A percentile compares a stretch with the other conserved stretches of the same genome.
Conservation (phyloP, 2,113 vertebrate species). For the Ciconia maguari region DNA sequence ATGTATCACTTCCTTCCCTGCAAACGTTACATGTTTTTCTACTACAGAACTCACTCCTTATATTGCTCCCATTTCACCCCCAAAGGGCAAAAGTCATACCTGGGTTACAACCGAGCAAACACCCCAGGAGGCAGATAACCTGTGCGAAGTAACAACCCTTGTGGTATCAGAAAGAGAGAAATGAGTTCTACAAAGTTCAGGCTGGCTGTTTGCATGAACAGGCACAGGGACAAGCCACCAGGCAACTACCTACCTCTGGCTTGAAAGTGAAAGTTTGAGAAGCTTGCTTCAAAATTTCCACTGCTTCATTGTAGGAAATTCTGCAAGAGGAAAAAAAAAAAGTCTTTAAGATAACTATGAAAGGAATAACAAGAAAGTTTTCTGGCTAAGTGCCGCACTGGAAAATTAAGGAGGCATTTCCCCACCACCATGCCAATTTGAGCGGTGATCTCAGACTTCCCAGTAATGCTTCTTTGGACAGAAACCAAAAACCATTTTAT, state of each 20-base stretch:
- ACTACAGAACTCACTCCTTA: background rate
- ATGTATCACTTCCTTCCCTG: background rate
- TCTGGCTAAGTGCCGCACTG: background rate
- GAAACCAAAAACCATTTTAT: constrained; percentile 12
- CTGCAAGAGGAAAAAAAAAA: constrained; percentile 61
- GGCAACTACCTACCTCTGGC: constrained; percentile 75
- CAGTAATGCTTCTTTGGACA: constrained; percentile 17
- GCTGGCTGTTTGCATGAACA: background rate
- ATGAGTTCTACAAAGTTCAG: background rate
- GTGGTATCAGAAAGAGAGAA: background rate
- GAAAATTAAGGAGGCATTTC: constrained; percentile 56
- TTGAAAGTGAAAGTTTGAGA: constrained; percentile 83
- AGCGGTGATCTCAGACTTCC: constrained; percentile 50
- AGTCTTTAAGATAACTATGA: background rate
- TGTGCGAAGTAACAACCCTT: background rate
- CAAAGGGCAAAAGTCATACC: background rate
- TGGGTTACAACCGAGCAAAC: background rate
- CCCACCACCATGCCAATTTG: background rate
- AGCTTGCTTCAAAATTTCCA: constrained; percentile 84
- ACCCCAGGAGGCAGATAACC: background rate
- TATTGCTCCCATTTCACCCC: background rate
- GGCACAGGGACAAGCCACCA: background rate
- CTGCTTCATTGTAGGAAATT: constrained; percentile 89
- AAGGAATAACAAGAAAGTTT: constrained; percentile 23
- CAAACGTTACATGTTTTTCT: background rate